Base-by-base conservation (phyloP, 2,888 invertebrate species). In the Coremacera marginata region DNA sequence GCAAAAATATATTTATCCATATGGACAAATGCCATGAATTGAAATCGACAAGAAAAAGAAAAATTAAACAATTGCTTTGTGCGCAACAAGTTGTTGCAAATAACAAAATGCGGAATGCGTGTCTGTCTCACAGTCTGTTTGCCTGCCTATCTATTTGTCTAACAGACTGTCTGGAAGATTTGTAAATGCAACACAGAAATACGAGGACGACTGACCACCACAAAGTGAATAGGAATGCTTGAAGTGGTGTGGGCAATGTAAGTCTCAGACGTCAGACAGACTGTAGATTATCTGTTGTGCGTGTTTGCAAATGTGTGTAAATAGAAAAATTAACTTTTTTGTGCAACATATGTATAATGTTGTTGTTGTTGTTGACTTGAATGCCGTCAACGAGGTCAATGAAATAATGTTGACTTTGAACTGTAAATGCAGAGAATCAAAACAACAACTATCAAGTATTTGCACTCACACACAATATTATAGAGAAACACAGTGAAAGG, bases 331-430 rank as follows among this genome's bases (percentile, higher is more conserved):
- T 31, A n/a, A 52, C 52, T 52, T 52, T 22, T 49, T 44, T 67
- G 34, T 65, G 55, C 55, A 70, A 37, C 31, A 67, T 67, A 5
- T 31, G 3, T 31, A 5, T 1, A 63, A 19, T 57, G 49, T 25
- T 62, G 16, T 75, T 68, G 37, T 63, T 27, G 37, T 62, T 62
- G 27, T 31, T 49, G 4, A 63, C 62, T n/a, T 44, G 57, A 22
- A 57, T 71, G 75, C 73, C 75, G 77, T 70, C 79, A 80, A 78
- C 77, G 78, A 80, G 82, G 79, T 82, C 81, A 82, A 81, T 82
- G 81, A 82, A 80, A 82, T 80, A 78, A 76, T 67, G 81, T 81
- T 80, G 81, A 81, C 80, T 81, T 82, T 82, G 82, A 82, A 79
- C 79, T 78, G 77, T 79, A 67, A 74, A 49, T 14, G 52, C 73